phyloP scores from a whole-genome alignment of 2,797 vertebrate species.

The Dicrostonyx torquatus region DNA sequence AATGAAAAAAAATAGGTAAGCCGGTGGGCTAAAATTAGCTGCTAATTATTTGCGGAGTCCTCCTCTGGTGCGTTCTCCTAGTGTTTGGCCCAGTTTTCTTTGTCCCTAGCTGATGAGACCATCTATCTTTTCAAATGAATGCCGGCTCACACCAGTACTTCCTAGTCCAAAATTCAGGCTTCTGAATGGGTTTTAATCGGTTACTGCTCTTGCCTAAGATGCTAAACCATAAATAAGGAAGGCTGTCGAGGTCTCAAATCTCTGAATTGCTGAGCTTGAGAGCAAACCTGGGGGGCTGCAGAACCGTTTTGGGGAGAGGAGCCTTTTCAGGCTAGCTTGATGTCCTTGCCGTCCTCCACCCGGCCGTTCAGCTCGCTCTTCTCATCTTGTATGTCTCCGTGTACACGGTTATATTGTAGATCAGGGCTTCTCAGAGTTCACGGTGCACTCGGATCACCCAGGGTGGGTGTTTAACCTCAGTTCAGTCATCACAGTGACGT shows the following conservation, averaged over 20 bases:
- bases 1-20: conserved; percentile 72
- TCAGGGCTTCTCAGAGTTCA: background rate
- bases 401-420: background rate
- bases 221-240: conserved; percentile 32
- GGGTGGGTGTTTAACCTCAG: background rate
- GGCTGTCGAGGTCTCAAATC: background rate
- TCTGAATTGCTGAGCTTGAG: background rate
- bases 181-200: conserved; percentile 24
- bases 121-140: conserved; percentile 69
- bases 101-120: conserved; percentile 53
- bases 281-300: background rate
- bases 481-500: background rate
- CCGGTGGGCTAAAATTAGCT: conserved; percentile 75
- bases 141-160: conserved; percentile 2
- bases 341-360: too few relatives aligned
- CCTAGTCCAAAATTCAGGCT: conserved; percentile 43
- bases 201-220: conserved; percentile 13
- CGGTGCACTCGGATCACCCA: background rate
- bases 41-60: conserved; percentile 68
- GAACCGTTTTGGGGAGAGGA: too few relatives aligned
- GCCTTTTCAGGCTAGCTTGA: background rate
- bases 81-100: conserved; percentile 72
- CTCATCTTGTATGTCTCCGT: background rate
- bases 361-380: background rate
- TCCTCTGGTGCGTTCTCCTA: conserved; percentile 48